Base-by-base conservation (phyloP, 1,140 invertebrate genomes). In the Globodera rostochiensis region DNA sequence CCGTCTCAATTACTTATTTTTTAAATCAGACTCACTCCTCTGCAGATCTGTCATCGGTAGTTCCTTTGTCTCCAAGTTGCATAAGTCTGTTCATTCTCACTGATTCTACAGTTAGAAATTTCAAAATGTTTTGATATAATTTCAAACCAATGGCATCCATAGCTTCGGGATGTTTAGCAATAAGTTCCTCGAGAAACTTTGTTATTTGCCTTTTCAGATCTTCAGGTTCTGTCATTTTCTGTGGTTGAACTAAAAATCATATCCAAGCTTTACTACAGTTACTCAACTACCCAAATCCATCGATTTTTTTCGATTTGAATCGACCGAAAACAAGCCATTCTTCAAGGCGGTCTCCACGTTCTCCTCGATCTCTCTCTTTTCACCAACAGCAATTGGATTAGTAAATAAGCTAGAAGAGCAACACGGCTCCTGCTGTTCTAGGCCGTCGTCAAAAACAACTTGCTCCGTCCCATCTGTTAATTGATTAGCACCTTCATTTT, bases 91-190 rank as follows among this genome's bases (percentile, higher is more conserved):
- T 89, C 85, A 84, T 79, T 36, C 87, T 80, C n/a, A 88, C 87
- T 74, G 70, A 88, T 70, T 88, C 87, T 64, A 64, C 13, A 1
- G 11, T 64, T 13, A 19, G 13, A 6, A 19, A 6, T 6, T 15
- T 64, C 19, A 19, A 6, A 19, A 15, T 64, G 0, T 64, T 64
- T 64, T 64, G 15, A 36, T 64, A 4, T 64, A 13, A 6, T 64
- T 6, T 15, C 57, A 19, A 19, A 64, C 57, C 57, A 47, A 88
- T 90, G 9, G 85, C 87, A 75, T 88, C 88, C 25, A 90, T 75
- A 11, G 87, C 86, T 82, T 88, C 87, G 6, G 87, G 87, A 76
- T 88, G 87, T 80, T 88, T 88, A 6, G 88, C 88, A 53, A 88
- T 89, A 13, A 88, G 73, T 66, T 88, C 87, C 74, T 89, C 87